phyloP scores from a whole-genome alignment of 1,140 invertebrate species.

The Artemia franciscana region DNA sequence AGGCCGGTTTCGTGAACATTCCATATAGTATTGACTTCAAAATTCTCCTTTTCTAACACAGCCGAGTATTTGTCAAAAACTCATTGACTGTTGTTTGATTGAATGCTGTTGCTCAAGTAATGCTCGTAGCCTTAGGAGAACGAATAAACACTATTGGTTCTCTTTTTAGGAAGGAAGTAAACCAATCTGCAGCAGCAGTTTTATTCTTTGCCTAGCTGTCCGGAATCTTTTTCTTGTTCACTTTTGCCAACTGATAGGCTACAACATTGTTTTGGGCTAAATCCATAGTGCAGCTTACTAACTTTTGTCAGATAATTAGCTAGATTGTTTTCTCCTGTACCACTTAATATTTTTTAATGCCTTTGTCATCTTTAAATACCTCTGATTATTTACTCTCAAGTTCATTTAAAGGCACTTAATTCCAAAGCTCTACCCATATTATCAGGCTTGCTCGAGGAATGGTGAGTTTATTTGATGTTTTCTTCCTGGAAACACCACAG shows the following conservation, averaged over 20 bases:
- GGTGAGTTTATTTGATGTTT: neutral
- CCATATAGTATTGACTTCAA: constrained; percentile 1
- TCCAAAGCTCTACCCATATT: neutral
- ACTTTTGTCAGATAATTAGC: no score
- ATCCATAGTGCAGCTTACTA: no score
- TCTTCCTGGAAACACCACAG: neutral
- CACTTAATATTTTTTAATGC: no score
- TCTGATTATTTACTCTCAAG: neutral
- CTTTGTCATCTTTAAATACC: neutral
- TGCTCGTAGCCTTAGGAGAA: neutral
- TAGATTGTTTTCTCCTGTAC: no score
- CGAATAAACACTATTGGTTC: neutral
- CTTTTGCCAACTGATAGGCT: no score
- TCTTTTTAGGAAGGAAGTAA: neutral
- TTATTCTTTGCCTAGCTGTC: no score
- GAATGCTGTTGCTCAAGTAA: no score
- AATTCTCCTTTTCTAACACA: neutral
- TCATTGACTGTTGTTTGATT: no score
- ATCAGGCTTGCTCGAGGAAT: neutral
- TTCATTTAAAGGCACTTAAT: neutral
- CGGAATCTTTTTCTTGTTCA: no score
- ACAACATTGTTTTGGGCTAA: no score
- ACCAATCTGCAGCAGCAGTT: neutral
- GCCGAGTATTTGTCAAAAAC: no score
- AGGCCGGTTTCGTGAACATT: neutral